These are phyloP conservation scores for Callinectes sapidus DNA, from an alignment of 2,888 invertebrate genomes.

Conservation along the genomic window DNA sequence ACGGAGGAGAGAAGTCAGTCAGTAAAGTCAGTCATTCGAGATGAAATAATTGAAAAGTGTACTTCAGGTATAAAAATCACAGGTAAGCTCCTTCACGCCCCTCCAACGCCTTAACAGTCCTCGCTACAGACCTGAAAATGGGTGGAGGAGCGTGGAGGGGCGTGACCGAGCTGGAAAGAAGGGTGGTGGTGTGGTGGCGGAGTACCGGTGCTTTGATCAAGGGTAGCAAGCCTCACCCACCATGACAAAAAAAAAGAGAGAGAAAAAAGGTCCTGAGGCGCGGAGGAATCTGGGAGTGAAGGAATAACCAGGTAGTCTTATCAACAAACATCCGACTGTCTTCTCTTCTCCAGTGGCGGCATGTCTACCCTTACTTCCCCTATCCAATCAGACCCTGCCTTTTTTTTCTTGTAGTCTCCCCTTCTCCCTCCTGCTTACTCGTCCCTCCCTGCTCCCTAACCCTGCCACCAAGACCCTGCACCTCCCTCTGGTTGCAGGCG, in stretches of 20 bases:
- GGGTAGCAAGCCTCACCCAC: background rate
- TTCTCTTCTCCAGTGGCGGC: background rate
- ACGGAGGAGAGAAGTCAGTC: conserved; percentile 13
- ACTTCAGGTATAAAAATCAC: background rate
- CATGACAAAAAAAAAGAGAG: background rate
- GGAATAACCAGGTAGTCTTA: background rate
- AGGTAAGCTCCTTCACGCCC: background rate
- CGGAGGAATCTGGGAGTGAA: background rate
- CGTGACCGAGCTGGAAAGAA: background rate
- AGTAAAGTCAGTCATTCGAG: background rate
- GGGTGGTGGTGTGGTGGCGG: background rate
- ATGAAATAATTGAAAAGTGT: background rate
- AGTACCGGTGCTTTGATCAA: background rate
- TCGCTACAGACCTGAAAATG: background rate
- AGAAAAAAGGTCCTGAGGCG: background rate
- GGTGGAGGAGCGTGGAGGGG: background rate
- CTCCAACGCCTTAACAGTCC: background rate
- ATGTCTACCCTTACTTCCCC: background rate
- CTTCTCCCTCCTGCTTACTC: conserved; percentile 53
- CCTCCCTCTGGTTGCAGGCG: conserved; percentile 80
- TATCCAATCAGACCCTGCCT: conserved; percentile 21
- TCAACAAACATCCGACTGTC: background rate
- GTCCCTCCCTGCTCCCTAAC: conserved; percentile 16
- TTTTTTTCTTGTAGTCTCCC: conserved; percentile 65
- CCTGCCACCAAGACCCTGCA: conserved; percentile 58